phyloP scores from a whole-genome alignment of 2,113 vertebrate species.

The Chascanopsetta lugubris region DNA sequence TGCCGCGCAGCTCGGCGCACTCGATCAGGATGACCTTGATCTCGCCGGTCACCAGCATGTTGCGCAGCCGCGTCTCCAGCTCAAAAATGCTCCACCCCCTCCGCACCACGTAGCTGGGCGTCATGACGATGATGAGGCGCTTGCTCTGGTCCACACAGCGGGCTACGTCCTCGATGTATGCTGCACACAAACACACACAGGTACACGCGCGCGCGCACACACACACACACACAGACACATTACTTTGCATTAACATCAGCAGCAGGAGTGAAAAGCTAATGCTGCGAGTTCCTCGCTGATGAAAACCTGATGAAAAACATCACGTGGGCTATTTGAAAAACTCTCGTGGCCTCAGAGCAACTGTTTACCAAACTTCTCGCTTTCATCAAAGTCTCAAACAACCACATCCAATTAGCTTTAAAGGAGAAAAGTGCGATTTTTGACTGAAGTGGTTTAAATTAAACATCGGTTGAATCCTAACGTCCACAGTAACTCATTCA shows the following conservation, averaged over 20 bases:
- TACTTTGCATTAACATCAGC: constrained; percentile 1
- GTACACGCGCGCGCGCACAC: constrained; percentile 28
- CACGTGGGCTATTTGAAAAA: constrained; percentile 23
- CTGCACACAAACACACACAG: constrained; percentile 70
- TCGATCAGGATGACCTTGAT: constrained; percentile 98
- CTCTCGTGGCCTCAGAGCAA: constrained; percentile 39
- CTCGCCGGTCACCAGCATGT: constrained; percentile 95
- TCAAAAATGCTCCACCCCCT: constrained; percentile 99
- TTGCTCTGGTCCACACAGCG: constrained; percentile 99
- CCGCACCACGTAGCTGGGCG: constrained; percentile 94
- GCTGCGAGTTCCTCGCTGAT: constrained; percentile 8
- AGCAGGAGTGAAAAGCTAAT: not conserved
- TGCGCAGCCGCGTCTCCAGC: constrained; percentile 95
- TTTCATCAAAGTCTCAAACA: constrained; percentile 37
- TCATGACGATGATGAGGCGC: constrained; percentile 96
- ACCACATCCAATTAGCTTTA: constrained; percentile 21
- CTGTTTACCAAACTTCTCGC: constrained; percentile 13
- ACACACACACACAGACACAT: constrained; percentile 5
- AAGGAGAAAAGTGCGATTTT: not conserved
- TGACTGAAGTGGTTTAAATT: constrained; percentile 11
- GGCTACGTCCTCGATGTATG: constrained; percentile 97
- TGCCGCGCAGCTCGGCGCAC: constrained; percentile 93
- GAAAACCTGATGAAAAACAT: constrained; percentile 33
- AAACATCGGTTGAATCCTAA: constrained; percentile 16
- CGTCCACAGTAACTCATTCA: constrained; percentile 1